Conservation (phyloP, 2,888 invertebrate species). For the Poecilus cupreus region DNA sequence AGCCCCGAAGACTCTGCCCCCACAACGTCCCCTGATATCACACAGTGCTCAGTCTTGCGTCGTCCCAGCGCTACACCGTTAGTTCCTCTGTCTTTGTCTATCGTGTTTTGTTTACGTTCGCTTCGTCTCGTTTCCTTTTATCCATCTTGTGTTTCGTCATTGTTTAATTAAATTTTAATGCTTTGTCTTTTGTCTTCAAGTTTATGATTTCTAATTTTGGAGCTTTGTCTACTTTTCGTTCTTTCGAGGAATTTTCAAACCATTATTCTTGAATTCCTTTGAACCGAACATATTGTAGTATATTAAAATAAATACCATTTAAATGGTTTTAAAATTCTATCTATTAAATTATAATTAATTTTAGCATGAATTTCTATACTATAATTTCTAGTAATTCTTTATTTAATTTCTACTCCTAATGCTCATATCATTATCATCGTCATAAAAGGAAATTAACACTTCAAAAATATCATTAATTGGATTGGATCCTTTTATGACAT, state of each 20-base stretch:
- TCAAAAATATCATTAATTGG: background rate
- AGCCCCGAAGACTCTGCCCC: constrained; percentile 75
- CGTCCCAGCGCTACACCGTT: constrained; percentile 77
- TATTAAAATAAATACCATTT: background rate
- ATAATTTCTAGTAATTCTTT: background rate
- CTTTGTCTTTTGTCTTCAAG: constrained; percentile 6
- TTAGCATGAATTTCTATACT: background rate
- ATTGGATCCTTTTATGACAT: background rate
- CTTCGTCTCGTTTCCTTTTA: constrained; percentile 21
- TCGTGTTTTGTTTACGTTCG: background rate
- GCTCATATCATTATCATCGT: constrained; percentile 8
- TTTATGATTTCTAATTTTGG: background rate
- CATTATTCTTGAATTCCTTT: background rate
- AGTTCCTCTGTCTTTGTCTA: constrained; percentile 66
- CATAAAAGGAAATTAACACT: background rate
- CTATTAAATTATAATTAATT: background rate
- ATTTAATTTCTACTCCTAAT: background rate
- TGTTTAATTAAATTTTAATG: constrained; percentile 14
- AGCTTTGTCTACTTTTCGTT: constrained; percentile 1
- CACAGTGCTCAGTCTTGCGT: constrained; percentile 68
- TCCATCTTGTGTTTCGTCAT: constrained; percentile 23
- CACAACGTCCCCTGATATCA: constrained; percentile 66
- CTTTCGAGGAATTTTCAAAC: background rate
- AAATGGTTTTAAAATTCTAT: constrained; percentile 30
- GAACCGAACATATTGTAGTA: background rate